Evolutionary conservation across 2,888 invertebrate genomes (phyloP).

Genomic region (Brachyopa scutellaris): DNA sequence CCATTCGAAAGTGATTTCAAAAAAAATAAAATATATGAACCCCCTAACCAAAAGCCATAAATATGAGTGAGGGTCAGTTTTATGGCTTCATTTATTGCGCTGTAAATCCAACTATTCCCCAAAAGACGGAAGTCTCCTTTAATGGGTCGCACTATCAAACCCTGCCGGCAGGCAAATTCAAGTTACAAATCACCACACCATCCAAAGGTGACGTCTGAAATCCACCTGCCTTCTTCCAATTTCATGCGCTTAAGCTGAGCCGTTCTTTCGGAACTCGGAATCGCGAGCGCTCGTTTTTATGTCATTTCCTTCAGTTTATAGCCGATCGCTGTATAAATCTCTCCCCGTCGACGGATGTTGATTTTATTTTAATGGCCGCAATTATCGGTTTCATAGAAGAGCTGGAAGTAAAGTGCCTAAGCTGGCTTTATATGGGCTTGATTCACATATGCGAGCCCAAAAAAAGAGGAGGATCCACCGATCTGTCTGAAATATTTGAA

Average conservation of each 20-base stretch:
- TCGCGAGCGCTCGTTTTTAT: slow-evolving; percentile 35
- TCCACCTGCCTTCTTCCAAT: slow-evolving; percentile 22
- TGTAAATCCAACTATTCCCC: slow-evolving; percentile 36
- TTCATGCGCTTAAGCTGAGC: slow-evolving; percentile 26
- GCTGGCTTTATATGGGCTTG: slow-evolving; percentile 34
- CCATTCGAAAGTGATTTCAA: too few species aligned
- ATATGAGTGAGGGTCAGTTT: slow-evolving; percentile 11
- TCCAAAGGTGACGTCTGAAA: slow-evolving; percentile 42
- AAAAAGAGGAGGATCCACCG: neutral
- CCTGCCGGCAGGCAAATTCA: neutral
- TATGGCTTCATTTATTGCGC: slow-evolving; percentile 11
- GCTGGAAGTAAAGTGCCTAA: neutral
- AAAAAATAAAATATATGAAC: too few species aligned
- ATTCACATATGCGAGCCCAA: slow-evolving; percentile 17
- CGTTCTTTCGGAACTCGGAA: slow-evolving; percentile 51
- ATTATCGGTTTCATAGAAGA: slow-evolving; percentile 36
- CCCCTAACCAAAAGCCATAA: neutral
- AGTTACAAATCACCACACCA: slow-evolving; percentile 17
- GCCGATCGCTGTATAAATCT: slow-evolving; percentile 39
- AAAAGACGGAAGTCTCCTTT: slow-evolving; percentile 61
- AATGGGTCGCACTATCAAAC: slow-evolving; percentile 41
- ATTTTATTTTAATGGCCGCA: slow-evolving; percentile 51
- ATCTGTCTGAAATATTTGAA: slow-evolving; percentile 19
- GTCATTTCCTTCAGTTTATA: slow-evolving; percentile 41
- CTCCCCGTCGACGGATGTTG: slow-evolving; percentile 42